Evolutionary conservation across 2,888 invertebrate species (phyloP), one percentile per base, ranked within the genome.

Genomic region (Drosophila conformis): DNA sequence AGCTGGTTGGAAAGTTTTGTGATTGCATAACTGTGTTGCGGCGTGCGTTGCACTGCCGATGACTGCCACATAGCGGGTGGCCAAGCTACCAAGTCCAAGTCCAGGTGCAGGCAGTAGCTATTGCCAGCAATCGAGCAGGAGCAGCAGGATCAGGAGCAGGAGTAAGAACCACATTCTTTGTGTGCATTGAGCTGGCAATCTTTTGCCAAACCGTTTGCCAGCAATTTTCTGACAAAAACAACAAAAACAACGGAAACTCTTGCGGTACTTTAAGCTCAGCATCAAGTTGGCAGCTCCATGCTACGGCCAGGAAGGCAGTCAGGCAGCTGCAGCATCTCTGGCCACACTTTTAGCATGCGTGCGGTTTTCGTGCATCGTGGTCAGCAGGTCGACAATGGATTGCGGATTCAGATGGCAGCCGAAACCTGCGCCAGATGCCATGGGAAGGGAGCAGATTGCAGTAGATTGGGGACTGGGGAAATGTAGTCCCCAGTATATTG

Each of bases 301-400:
- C 69, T 36, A n/a, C 21, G 8, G 8, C 15, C 7, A 46, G 15
- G 46, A 15, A 49, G 38, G 11, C 53, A 52, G 48, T 11, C 33
- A 29, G 13, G 40, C 46, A 18, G 13, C 69, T 56, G 29, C 63
- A 52, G 25, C 57, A 36, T 58, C 69, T 70, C 67, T 67, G 69
- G 79, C 83, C 83, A 80, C 83, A 82, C 80, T 84, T 84, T 85
- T 82, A 82, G 83, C 85, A 84, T 84, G 85, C 83, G 80, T 85
- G 83, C 61, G 81, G 82, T 78, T 82, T 74, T 67, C 62, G 69
- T 58, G 42, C 68, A 64, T 64, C 72, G 72, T 75, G 85, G 83
- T 85, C 83, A 83, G 72, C 85, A 79, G 83, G 79, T 83, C 76
- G 76, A 76, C 80, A 71, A 65, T 74, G 70, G 73, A 57, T 70